Conservation (phyloP, 2,797 vertebrate genomes). For the Euthynnus affinis region DNA sequence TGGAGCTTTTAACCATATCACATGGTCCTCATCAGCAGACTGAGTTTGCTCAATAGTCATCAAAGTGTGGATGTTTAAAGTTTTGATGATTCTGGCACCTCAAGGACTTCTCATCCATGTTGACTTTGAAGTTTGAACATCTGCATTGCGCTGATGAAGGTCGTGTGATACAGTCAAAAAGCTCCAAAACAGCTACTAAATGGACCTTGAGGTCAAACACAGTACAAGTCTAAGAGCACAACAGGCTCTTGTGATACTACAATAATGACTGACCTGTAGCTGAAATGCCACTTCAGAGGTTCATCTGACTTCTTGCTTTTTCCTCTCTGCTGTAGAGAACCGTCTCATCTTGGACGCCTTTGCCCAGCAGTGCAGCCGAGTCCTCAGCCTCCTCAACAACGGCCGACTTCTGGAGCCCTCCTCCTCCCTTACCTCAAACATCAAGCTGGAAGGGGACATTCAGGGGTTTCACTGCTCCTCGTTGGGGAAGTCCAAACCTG, state of each 20-base stretch:
- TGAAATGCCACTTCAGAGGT: not conserved
- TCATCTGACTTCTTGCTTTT: not conserved
- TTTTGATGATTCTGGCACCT: too few species aligned
- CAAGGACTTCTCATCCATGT: not conserved
- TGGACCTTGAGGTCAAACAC: not conserved
- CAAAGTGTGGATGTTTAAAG: too few species aligned
- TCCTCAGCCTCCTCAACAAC: constrained; percentile 96
- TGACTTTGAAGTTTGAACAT: too few species aligned
- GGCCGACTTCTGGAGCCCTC: constrained; percentile 93
- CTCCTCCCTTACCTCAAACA: constrained; percentile 85
- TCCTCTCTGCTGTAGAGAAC: constrained; percentile 88
- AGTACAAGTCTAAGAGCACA: not conserved
- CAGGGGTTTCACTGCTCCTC: constrained; percentile 84
- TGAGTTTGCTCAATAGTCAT: too few species aligned
- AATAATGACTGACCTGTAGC: not conserved
- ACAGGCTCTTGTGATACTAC: not conserved
- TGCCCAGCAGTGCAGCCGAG: constrained; percentile 98
- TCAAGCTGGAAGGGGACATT: constrained; percentile 90
- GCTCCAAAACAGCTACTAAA: too few species aligned
- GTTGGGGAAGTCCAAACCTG: constrained; percentile 87
- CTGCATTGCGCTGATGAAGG: too few species aligned
- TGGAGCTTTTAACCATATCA: too few species aligned
- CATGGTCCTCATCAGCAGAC: too few species aligned
- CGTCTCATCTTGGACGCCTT: constrained; percentile 98
- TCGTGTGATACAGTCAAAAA: too few species aligned